Evolutionary conservation across 2,797 vertebrate species (phyloP), one percentile per base, ranked within the genome.

Genomic region (Decapterus maruadsi): DNA sequence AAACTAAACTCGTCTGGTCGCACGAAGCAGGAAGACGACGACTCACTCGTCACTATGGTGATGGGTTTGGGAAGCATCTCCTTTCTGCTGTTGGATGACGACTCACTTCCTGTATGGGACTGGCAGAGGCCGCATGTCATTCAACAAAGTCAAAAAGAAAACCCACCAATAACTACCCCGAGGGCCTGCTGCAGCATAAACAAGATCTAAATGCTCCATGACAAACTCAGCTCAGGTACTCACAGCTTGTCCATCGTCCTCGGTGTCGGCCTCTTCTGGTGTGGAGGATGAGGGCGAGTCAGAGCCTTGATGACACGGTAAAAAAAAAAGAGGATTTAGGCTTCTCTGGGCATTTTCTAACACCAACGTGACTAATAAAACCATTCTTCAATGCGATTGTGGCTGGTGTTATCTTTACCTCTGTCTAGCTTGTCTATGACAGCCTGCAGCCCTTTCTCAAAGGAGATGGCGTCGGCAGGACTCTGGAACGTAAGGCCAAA

Each of bases 401-500:
- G 55, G 20, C 42, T 22, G 4, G 0, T 55, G 51, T n/a, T n/a
- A 0, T 34, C 46, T 74, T 22, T 93, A 98, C 97, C 97, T 96
- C 94, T 94, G 77, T 96, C 94, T 6, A 97, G 93, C 10, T 96
- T 95, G 43, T 97, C 95, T 80, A 98, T 93, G 43, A 96, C 95
- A 1, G 93, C 87, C 87, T 97, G 96, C 78, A 98, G 94, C 22
- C 96, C 96, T 56, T 92, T 96, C 89, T 98, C 97, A 56, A 98
- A 98, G 78, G 95, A 96, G 78, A 96, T 96, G 40, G 97, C 97
- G 4, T 98, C 97, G 0, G 96, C 96, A 0, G 97, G 96, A 89
- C 96, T 98, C 95, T 97, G 97, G 94, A 98, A 98, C 0, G 97
- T 98, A 76, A 98, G 95, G 77, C 97, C 97, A 72, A 98, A 97